A percentile compares a stretch with the other conserved stretches of the same genome.
Conservation (phyloP, 1,140 invertebrate species). For the Sminthurides bifidus region DNA sequence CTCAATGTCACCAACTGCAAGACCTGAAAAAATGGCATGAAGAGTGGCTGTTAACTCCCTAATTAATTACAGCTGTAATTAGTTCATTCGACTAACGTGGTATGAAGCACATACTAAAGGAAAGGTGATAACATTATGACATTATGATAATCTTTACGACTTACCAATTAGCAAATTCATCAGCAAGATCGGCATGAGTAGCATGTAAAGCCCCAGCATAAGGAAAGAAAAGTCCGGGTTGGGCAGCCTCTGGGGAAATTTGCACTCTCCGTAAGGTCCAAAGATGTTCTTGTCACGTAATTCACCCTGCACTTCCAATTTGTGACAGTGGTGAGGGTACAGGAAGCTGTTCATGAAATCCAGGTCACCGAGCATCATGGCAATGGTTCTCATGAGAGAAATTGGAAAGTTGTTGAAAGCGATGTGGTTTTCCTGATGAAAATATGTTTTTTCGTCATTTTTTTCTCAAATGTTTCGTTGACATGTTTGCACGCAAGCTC, state of each 20-base stretch:
- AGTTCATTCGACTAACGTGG: no score
- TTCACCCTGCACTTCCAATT: not conserved
- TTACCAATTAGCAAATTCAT: conserved; percentile 80
- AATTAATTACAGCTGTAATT: not conserved
- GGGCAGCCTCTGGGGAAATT: conserved; percentile 40
- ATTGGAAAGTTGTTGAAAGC: conserved; percentile 60
- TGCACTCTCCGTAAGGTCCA: not conserved
- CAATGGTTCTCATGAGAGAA: conserved; percentile 64
- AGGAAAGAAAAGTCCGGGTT: conserved; percentile 61
- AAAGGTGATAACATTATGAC: not conserved
- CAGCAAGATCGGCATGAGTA: conserved; percentile 63
- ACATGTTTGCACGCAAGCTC: no score
- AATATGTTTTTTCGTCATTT: no score
- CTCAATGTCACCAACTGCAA: conserved; percentile 85
- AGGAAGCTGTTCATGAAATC: conserved; percentile 77
- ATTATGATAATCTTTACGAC: not conserved
- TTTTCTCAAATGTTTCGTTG: no score
- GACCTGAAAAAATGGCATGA: conserved; percentile 36
- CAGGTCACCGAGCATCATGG: conserved; percentile 83
- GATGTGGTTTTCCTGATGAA: conserved; percentile 53
- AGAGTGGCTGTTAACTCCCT: not conserved
- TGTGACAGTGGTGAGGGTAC: conserved; percentile 49
- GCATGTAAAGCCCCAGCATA: conserved; percentile 69
- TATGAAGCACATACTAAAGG: no score
- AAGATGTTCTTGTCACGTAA: not conserved